A percentile compares a stretch with the other conserved stretches of the same genome.
These are phyloP conservation scores for Campoletis raptor DNA, from an alignment of 2,888 invertebrate genomes.

Conservation along the genomic window DNA sequence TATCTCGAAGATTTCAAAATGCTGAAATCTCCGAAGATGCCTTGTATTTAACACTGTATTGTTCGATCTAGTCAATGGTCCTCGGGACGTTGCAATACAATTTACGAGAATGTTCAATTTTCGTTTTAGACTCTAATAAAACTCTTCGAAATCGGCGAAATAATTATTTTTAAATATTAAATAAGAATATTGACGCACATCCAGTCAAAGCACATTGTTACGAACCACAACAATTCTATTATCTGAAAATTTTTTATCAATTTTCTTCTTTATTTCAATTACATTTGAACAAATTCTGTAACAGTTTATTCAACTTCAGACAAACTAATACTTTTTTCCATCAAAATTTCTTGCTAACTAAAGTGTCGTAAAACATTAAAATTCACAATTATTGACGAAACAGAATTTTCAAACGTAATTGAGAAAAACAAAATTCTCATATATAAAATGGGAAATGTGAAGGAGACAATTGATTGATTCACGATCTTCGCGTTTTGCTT, in stretches of 20 bases:
- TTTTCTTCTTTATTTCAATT: conserved; percentile 14
- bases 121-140: conserved; percentile 42
- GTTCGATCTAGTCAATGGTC: conserved; percentile 82
- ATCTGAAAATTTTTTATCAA: conserved; percentile 29
- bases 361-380: not conserved
- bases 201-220: conserved; percentile 30
- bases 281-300: conserved; percentile 4
- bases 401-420: conserved; percentile 13
- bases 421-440: conserved; percentile 22
- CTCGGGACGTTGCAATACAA: conserved; percentile 80
- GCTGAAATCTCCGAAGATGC: conserved; percentile 60
- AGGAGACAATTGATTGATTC: conserved; percentile 40
- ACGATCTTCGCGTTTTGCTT: conserved; percentile 56
- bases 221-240: not conserved
- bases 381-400: not conserved
- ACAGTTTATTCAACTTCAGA: not conserved
- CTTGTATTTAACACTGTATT: conserved; percentile 65
- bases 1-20: conserved; percentile 58
- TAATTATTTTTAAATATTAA: conserved; percentile 16
- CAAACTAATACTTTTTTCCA: not conserved
- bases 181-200: conserved; percentile 5
- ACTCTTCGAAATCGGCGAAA: conserved; percentile 29
- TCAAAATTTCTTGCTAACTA: not conserved
- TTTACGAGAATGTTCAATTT: conserved; percentile 69
- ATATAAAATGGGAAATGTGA: conserved; percentile 33